Evolutionary conservation across 2,113 vertebrate species (phyloP).

Genomic region (Eurystomus gularis): DNA sequence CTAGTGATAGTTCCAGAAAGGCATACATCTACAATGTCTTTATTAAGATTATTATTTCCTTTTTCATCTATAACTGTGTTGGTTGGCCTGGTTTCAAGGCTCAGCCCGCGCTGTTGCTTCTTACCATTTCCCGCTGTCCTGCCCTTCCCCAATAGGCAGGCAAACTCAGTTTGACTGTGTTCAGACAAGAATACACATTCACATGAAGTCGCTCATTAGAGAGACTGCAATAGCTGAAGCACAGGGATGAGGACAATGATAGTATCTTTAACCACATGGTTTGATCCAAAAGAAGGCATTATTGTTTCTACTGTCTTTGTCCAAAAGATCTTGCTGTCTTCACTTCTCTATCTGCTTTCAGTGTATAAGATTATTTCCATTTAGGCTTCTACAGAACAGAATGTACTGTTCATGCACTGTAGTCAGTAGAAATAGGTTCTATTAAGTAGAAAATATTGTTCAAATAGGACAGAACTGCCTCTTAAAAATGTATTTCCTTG

Average conservation of each 20-base stretch:
- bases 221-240: neutral
- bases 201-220: neutral
- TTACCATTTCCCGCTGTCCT: neutral
- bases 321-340: neutral
- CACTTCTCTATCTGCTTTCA: neutral
- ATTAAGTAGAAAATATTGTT: neutral
- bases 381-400: neutral
- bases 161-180: neutral
- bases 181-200: neutral
- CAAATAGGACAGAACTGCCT: neutral
- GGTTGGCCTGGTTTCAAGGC: neutral
- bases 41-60: neutral
- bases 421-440: neutral
- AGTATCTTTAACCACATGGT: neutral
- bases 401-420: neutral
- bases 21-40: neutral
- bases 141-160: neutral
- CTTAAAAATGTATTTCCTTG: neutral
- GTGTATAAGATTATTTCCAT: neutral
- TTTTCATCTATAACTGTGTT: neutral
- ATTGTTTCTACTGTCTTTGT: neutral
- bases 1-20: neutral
- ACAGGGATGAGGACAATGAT: neutral
- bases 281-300: neutral
- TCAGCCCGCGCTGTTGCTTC: neutral